Percentiles rank a stretch among this genome's conserved stretches.
Conservation (phyloP, 2,888 invertebrate species). For the Sinelater perroti region DNA sequence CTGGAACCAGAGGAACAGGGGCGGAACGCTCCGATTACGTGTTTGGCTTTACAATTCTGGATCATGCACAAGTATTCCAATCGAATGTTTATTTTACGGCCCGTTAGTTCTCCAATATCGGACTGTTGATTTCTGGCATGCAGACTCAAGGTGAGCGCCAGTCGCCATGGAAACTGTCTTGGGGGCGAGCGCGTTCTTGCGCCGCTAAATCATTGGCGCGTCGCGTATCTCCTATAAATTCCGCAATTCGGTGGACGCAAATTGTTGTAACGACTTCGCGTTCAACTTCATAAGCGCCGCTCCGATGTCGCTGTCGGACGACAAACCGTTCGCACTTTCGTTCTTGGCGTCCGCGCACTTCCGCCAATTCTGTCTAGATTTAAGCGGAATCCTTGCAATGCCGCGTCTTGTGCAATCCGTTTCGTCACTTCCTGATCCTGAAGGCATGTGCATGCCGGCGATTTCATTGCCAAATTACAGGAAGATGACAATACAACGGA, state of each 20-base stretch:
- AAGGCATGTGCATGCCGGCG: slow-evolving; percentile 1
- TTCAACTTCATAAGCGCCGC: slow-evolving; percentile 2
- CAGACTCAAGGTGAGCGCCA: slow-evolving; percentile 23
- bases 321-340: slow-evolving; percentile 8
- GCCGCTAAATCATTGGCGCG: slow-evolving; percentile 17
- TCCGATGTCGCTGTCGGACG: too few species aligned
- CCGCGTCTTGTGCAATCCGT: slow-evolving; percentile 8
- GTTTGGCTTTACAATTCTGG: slow-evolving; percentile 13
- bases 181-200: slow-evolving; percentile 19
- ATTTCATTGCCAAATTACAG: too few species aligned
- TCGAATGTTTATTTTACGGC: slow-evolving; percentile 27
- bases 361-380: slow-evolving; percentile 7
- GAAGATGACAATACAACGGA: too few species aligned
- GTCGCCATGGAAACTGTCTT: slow-evolving; percentile 25
- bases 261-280: slow-evolving; percentile 22
- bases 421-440: slow-evolving; percentile 11
- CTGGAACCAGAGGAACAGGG: not conserved
- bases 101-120: slow-evolving; percentile 23
- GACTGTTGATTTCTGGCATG: slow-evolving; percentile 26
- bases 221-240: slow-evolving; percentile 26
- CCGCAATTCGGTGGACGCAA: slow-evolving; percentile 19
- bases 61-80: slow-evolving; percentile 17
- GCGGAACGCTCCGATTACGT: slow-evolving; percentile 10
- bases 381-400: slow-evolving; percentile 5
- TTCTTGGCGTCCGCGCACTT: slow-evolving; percentile 1